These are phyloP conservation scores for Crocuta crocuta DNA, from an alignment of 2,113 vertebrate species.

Conservation along the genomic window DNA sequence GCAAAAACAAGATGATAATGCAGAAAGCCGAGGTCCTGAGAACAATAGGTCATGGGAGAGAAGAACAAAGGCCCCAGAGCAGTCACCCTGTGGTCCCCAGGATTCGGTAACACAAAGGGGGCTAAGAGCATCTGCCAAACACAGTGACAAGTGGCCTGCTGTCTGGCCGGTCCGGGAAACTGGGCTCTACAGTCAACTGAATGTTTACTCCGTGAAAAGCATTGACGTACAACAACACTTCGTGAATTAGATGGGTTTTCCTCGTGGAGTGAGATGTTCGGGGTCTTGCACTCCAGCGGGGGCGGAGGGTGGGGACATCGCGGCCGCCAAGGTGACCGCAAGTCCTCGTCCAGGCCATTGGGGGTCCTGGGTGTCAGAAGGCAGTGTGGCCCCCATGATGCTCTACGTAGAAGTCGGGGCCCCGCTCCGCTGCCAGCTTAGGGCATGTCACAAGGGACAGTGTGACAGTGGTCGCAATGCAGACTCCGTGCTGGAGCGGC, in stretches of 20 bases:
- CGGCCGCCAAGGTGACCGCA: not conserved
- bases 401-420: not conserved
- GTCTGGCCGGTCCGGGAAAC: not conserved
- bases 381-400: not conserved
- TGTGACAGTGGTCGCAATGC: not conserved
- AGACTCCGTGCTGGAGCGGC: not conserved
- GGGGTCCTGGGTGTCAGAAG: too few relatives aligned
- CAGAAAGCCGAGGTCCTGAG: not conserved
- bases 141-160: not conserved
- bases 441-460: not conserved
- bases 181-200: rapidly evolving
- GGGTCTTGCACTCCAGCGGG: not conserved
- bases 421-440: not conserved
- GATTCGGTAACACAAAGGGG: not conserved
- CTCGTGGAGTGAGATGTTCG: rapidly evolving
- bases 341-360: not conserved
- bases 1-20: not conserved
- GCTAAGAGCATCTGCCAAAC: not conserved
- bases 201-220: rapidly evolving
- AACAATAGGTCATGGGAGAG: not conserved
- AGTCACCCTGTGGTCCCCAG: not conserved
- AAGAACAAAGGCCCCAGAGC: not conserved
- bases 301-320: not conserved
- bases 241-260: not conserved
- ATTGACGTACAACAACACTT: not conserved